These are phyloP conservation scores for Plagiodera versicolora DNA, from an alignment of 2,888 invertebrate genomes.

Conservation along the genomic window DNA sequence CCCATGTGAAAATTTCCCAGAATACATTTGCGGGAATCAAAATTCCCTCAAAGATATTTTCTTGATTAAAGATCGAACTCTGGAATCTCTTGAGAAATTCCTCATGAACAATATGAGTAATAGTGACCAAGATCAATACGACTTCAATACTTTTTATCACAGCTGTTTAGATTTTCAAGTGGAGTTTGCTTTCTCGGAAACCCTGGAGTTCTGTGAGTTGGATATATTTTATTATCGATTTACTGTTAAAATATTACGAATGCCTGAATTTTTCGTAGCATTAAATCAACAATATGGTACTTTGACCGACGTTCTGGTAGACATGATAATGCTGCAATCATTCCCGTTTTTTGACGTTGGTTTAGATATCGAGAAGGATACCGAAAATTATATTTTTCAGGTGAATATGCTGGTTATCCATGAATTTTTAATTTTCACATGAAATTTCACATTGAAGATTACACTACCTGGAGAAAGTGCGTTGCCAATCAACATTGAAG, in stretches of 20 bases:
- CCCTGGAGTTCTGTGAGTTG: neutral
- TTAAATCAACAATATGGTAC: neutral
- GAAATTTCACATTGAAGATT: neutral
- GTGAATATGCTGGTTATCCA: neutral
- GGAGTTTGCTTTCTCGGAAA: neutral
- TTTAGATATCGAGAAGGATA: neutral
- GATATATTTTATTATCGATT: neutral
- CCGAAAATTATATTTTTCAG: neutral
- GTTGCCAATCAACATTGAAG: neutral
- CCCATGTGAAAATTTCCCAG: slow-evolving; percentile 8
- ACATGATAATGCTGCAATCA: neutral
- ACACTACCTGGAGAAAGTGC: neutral
- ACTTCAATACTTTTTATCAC: slow-evolving; percentile 2
- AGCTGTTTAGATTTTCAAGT: neutral
- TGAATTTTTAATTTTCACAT: too few species aligned
- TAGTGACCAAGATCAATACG: neutral
- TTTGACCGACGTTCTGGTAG: neutral
- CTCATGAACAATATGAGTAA: neutral
- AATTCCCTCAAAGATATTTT: neutral
- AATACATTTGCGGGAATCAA: slow-evolving; percentile 9
- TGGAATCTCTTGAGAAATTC: neutral
- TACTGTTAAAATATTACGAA: too few species aligned
- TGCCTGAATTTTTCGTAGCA: neutral
- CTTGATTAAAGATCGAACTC: neutral
- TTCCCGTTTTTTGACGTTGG: neutral